phyloP scores from a whole-genome alignment of 2,113 vertebrate species.

The Pantherophis guttatus region DNA sequence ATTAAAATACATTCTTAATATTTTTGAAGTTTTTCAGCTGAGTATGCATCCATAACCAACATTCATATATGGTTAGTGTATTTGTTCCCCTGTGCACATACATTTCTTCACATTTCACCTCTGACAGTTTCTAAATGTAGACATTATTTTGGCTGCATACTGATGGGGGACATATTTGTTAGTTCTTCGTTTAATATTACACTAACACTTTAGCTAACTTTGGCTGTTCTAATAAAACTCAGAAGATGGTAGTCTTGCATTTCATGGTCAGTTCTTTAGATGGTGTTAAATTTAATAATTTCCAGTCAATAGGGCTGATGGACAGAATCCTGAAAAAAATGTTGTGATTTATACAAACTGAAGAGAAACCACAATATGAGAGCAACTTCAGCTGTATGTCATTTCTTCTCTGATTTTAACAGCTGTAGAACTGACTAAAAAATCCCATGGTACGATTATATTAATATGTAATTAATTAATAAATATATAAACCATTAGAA shows the following conservation, averaged over 20 bases:
- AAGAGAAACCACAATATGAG: neutral
- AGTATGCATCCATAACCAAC: neutral
- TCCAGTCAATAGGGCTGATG: neutral
- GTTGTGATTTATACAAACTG: neutral
- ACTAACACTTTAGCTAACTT: neutral
- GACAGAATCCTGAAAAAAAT: neutral
- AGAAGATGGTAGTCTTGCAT: neutral
- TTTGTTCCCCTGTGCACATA: neutral
- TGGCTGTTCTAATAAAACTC: neutral
- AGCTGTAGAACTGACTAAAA: neutral
- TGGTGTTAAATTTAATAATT: neutral
- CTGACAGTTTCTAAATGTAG: neutral
- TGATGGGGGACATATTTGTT: neutral
- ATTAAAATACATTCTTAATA: neutral
- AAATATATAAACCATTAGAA: neutral
- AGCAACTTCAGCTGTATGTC: neutral
- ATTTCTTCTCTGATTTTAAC: neutral
- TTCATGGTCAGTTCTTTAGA: neutral
- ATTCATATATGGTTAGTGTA: neutral
- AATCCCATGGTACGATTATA: neutral
- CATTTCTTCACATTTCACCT: neutral
- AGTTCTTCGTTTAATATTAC: neutral
- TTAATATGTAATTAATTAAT: slow-evolving; percentile 8
- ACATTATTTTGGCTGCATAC: neutral
- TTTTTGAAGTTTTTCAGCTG: neutral